Evolutionary conservation across 2,113 vertebrate species (phyloP).

Genomic region (Periophthalmus modestus): DNA sequence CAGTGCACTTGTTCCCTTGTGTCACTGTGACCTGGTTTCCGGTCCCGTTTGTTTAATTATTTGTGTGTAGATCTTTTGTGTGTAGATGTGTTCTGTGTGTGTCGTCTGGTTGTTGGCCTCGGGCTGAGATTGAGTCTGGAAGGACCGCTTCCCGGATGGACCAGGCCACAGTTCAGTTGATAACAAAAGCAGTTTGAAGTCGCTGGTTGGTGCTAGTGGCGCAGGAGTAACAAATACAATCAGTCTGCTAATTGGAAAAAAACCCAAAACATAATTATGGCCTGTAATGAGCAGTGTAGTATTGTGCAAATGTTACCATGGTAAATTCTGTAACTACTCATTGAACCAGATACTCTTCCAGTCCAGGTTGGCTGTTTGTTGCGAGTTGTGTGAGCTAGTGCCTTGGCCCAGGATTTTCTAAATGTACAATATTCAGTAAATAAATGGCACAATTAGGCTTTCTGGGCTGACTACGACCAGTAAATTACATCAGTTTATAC

Average conservation of each 20-base stretch:
- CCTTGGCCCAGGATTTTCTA: no score
- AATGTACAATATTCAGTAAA: no score
- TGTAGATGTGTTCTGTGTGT: conserved; percentile 11
- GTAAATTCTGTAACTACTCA: neutral
- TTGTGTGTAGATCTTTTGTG: conserved; percentile 3
- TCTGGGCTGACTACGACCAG: no score
- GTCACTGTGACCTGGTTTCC: conserved; percentile 54
- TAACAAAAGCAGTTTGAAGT: conserved; percentile 40
- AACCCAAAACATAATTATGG: neutral
- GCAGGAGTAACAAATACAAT: neutral
- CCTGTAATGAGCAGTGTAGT: neutral
- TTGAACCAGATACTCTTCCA: neutral
- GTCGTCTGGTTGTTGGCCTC: conserved; percentile 42
- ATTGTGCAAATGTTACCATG: neutral
- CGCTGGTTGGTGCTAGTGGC: neutral
- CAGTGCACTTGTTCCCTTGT: conserved; percentile 50
- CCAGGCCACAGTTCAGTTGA: conserved; percentile 56
- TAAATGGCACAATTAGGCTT: no score
- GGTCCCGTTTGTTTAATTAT: neutral
- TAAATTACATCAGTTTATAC: no score
- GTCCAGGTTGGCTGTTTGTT: no score
- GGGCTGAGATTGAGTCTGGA: conserved; percentile 54
- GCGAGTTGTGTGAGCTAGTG: no score
- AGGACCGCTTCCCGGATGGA: conserved; percentile 16
- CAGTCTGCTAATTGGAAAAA: neutral